A percentile compares a stretch with the other conserved stretches of the same genome.
Conservation (phyloP, 2,113 vertebrate genomes). For the Gadus macrocephalus region DNA sequence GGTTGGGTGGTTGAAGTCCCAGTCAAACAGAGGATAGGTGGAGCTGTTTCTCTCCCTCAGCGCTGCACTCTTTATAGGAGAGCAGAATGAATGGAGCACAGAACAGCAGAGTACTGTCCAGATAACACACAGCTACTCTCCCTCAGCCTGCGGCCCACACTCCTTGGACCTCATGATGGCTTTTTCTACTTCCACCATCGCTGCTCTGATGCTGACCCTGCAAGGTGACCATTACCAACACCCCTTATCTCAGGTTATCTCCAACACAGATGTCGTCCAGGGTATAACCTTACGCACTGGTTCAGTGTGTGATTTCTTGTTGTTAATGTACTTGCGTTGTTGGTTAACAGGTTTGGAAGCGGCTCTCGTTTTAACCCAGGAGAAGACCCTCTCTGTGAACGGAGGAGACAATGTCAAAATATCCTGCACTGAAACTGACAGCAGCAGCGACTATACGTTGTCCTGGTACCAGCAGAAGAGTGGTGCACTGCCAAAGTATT, state of each 20-base stretch:
- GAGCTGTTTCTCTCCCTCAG: not conserved
- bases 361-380: conserved; percentile 20
- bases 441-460: not conserved
- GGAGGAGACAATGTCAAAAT: conserved; percentile 15
- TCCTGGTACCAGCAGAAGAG: conserved; percentile 36
- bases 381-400: conserved; percentile 21
- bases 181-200: not conserved
- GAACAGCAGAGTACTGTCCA: not conserved
- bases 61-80: conserved; percentile 1
- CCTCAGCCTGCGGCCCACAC: not conserved
- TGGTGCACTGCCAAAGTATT: conserved; percentile 16
- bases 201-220: conserved; percentile 18
- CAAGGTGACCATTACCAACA: conserved; percentile 16
- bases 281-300: not conserved
- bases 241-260: too few relatives aligned
- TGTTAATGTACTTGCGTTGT: not conserved
- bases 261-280: not conserved
- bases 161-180: conserved; percentile 5
- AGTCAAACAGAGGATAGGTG: not conserved
- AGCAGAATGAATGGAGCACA: not conserved
- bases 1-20: not conserved
- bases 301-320: too few relatives aligned
- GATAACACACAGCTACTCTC: not conserved
- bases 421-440: conserved; percentile 5
- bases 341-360: conserved; percentile 27